Evolutionary conservation across 2,888 invertebrate genomes (phyloP), one percentile per base, ranked within the genome.

Genomic region (Coenonympha arcania): DNA sequence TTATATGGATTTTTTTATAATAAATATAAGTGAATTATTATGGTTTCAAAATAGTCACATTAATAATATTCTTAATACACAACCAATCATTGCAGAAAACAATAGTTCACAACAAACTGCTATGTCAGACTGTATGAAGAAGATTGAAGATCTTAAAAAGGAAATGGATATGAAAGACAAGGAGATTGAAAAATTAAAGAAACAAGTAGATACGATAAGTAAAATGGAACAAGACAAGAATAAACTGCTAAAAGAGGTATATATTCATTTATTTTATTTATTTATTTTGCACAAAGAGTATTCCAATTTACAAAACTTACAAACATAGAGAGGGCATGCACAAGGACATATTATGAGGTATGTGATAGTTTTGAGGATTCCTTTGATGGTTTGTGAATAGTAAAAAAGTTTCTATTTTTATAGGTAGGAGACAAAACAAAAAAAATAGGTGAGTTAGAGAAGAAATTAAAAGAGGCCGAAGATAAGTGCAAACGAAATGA

Each of bases 151-250:
- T 36, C 78, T 90, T 2, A 90, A 91, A 67, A 88, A 87, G 54
- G 90, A 91, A 58, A 76, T 93, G 56, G 89, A 89, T 60, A 78
- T 80, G 22, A 90, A 91, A 71, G 90, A 90, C 57, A 92, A 89
- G 61, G 89, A 88, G 69, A 78, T 87, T 47, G 89, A 88, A 40
- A 89, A 88, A 61, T 65, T 91, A 26, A 90, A 90, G 62, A 88
- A 89, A 65, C 89, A 90, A 73, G 69, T 88, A 36, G 88, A 89
- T 61, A 73, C 60, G 60, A 66, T 80, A 11, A 77, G 68, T 54
- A 85, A 82, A 68, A 63, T 82, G 60, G 87, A 88, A 68, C 81
- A 88, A 67, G 89, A 88, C 61, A 90, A 88, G 69, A 84, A 73
- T 55, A 89, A 88, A 73, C 72, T 89, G 60, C 77, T 88, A 18